Percentiles rank a stretch among this genome's conserved stretches.
Evolutionary conservation across 2,888 invertebrate species (phyloP).

Genomic region (Ochlodes sylvanus): DNA sequence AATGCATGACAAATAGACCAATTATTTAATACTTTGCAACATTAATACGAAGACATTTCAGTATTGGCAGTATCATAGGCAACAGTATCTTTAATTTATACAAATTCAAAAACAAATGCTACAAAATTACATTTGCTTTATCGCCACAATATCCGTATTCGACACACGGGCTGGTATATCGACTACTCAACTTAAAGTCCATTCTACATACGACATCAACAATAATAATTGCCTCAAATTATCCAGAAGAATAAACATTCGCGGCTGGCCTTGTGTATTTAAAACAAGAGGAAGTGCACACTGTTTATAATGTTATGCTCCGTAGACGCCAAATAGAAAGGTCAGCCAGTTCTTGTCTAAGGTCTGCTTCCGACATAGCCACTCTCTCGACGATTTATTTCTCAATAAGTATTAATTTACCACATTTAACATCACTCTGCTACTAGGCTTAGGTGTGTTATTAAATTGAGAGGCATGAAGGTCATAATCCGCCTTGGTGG

Average conservation of each 20-base stretch:
- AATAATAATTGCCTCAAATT: conserved; percentile 21
- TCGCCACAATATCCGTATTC: background rate
- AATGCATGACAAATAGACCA: no score
- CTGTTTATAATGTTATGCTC: conserved; percentile 36
- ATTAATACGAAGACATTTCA: no score
- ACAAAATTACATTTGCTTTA: background rate
- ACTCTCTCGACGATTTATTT: conserved; percentile 18
- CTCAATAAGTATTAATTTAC: background rate
- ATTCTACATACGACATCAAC: background rate
- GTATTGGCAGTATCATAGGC: no score
- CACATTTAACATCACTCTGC: background rate
- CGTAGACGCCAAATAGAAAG: conserved; percentile 40
- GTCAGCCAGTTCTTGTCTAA: conserved; percentile 38
- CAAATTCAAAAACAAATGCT: no score
- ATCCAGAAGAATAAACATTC: conserved; percentile 23
- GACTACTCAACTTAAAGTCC: no score
- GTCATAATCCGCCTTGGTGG: background rate
- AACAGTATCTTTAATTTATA: no score
- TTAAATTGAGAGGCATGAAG: conserved; percentile 13
- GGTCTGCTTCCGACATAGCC: conserved; percentile 39
- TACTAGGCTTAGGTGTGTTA: background rate
- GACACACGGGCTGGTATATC: background rate
- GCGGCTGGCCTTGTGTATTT: conserved; percentile 24
- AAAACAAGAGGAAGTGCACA: conserved; percentile 41
- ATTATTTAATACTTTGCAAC: no score